Percentiles rank a stretch among this genome's conserved stretches.
These are phyloP conservation scores for Trypoxylon attenuatum DNA, from an alignment of 2,888 invertebrate genomes.

Conservation along the genomic window DNA sequence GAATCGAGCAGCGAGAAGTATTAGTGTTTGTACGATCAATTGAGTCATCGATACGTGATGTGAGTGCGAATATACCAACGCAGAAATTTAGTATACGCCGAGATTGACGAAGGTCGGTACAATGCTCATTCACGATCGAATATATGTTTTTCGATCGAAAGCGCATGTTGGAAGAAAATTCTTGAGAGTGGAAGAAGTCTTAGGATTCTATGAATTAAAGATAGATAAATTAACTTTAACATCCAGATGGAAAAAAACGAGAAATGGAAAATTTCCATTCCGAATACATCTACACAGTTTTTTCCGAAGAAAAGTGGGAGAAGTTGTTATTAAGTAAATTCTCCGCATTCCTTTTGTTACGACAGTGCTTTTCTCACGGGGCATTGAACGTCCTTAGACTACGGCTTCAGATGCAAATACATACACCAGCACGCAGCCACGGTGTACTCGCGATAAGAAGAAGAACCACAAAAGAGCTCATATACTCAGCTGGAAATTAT, in stretches of 20 bases:
- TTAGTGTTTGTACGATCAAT: constrained; percentile 29
- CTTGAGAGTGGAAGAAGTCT: too few species aligned
- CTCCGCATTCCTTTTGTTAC: constrained; percentile 40
- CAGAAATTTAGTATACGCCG: constrained; percentile 41
- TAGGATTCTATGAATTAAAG: too few species aligned
- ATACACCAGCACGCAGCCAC: constrained; percentile 4
- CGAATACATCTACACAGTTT: not conserved
- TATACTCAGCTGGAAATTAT: too few species aligned
- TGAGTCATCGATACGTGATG: constrained; percentile 59
- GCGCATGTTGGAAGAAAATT: too few species aligned
- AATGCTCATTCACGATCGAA: too few species aligned
- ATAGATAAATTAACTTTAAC: too few species aligned
- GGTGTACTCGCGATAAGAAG: not conserved
- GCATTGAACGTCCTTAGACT: constrained; percentile 45
- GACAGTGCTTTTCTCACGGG: constrained; percentile 44
- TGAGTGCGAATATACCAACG: constrained; percentile 37
- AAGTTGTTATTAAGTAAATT: constrained; percentile 45
- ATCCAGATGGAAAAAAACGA: too few species aligned
- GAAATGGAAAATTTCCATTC: too few species aligned
- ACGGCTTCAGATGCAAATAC: constrained; percentile 11
- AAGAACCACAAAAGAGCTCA: too few species aligned
- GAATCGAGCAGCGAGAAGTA: not conserved
- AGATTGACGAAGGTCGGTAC: constrained; percentile 45
- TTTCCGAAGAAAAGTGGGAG: constrained; percentile 12
- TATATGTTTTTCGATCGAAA: too few species aligned